Base-by-base conservation (phyloP, 1,140 invertebrate species). In the Micrasema minimum region DNA sequence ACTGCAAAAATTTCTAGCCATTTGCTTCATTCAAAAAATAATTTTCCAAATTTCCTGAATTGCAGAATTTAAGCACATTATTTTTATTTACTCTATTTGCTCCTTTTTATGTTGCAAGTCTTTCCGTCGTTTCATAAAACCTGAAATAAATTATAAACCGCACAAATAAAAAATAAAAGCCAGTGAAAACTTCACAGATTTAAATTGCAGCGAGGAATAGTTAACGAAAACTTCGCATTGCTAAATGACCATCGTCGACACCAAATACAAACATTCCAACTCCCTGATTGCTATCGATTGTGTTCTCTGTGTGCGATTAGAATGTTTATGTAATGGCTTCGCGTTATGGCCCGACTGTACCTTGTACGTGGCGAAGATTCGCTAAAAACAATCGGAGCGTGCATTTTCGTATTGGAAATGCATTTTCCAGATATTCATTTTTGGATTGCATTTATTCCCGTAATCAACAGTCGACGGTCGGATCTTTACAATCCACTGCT, bases 201-300 rank as follows among this genome's bases (percentile, higher is more conserved):
- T 48, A 48, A 48, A 48, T 48, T 48, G 18, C 46, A 10, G 46
- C 46, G 18, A 48, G 16, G 46, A 16, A 14, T 45, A 16, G n/a
- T 6, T 16, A 48, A 2, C 14, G 46, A 20, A 48, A 48, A 48
- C 16, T 48, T 48, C 16, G 20, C 46, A 20, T 48, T 48, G 46
- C 46, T 53, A 72, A 72, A 72, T 69, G 55, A 55, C 43, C n/a
- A 43, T 23, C n/a, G 23, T 41, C 64, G 18, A 50, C 38, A 43
- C 37, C 51, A 31, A 57, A 37, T 20, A 68, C 26, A 68, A 68
- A 68, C 53, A 59, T 68, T 68, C 51, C 66, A 26, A 66, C 22
- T 59, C 31, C 23, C 22, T 59, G 51, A 68, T 68, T 46, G 23
- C 51, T 41, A 68, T 68, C 66, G 66, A 68, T 59, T 45, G n/a